Evolutionary conservation across 2,113 vertebrate genomes (phyloP).

Genomic region (Ageneiosus marmoratus): DNA sequence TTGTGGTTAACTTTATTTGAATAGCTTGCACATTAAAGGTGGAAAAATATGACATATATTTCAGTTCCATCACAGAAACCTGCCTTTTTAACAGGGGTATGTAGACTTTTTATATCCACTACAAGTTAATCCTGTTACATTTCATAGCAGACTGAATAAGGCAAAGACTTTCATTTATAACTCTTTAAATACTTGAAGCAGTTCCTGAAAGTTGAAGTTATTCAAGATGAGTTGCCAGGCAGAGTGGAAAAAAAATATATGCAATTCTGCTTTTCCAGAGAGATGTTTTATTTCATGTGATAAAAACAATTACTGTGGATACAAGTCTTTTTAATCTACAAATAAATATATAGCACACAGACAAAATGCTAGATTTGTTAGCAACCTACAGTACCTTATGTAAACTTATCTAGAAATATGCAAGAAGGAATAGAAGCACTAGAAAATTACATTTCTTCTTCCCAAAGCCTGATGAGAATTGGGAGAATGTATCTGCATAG

Average conservation of each 20-base stretch:
- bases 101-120: too few species aligned
- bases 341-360: conserved; percentile 59
- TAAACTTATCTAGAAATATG: conserved; percentile 49
- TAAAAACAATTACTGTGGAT: conserved; percentile 48
- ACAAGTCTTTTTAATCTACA: conserved; percentile 52
- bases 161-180: neutral
- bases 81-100: too few species aligned
- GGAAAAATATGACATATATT: too few species aligned
- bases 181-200: neutral
- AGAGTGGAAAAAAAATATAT: conserved; percentile 4
- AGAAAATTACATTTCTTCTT: conserved; percentile 56
- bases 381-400: conserved; percentile 49
- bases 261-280: conserved; percentile 26
- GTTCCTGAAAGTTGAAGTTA: neutral
- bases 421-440: conserved; percentile 46
- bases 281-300: conserved; percentile 57
- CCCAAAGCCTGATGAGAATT: conserved; percentile 61
- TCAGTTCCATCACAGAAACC: too few species aligned
- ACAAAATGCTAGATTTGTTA: conserved; percentile 47
- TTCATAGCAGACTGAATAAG: neutral
- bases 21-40: too few species aligned
- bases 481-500: conserved; percentile 68
- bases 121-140: neutral
- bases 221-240: neutral
- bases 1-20: too few species aligned